These are phyloP conservation scores for Laupala kohalensis DNA, from an alignment of 1,140 invertebrate species.

Conservation along the genomic window DNA sequence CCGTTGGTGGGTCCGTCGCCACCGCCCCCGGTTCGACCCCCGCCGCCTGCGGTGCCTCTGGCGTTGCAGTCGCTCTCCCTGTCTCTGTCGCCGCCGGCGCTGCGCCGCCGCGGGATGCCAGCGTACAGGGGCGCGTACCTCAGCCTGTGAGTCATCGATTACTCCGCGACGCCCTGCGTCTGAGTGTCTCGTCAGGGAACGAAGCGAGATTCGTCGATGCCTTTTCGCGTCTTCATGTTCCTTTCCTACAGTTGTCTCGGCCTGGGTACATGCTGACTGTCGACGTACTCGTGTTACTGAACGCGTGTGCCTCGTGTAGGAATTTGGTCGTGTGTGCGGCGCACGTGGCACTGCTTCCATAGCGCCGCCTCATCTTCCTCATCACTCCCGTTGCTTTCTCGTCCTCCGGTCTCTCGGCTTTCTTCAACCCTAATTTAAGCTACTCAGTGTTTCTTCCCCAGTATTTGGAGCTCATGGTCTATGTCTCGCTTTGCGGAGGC, in stretches of 20 bases:
- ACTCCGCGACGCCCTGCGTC: neutral
- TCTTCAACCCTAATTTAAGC: too few species aligned
- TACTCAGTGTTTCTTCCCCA: too few species aligned
- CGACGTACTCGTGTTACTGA: neutral
- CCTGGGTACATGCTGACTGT: neutral
- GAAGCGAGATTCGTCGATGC: neutral
- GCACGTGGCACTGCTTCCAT: neutral
- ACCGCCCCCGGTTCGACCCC: constrained; percentile 15
- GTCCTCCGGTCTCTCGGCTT: too few species aligned
- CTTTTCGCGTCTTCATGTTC: neutral
- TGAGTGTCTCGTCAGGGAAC: neutral
- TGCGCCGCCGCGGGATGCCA: constrained; percentile 14
- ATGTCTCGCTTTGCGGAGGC: too few species aligned
- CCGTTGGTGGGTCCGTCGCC: constrained; percentile 18
- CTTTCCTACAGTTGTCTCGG: neutral
- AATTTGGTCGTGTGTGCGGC: neutral
- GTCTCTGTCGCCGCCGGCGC: constrained; percentile 11
- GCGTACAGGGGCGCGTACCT: constrained; percentile 14
- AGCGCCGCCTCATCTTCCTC: neutral
- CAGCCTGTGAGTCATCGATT: constrained; percentile 11
- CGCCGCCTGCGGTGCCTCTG: constrained; percentile 5
- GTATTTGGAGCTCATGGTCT: too few species aligned
- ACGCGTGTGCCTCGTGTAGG: neutral
- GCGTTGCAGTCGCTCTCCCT: constrained; percentile 7
- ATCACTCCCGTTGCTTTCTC: too few species aligned